Base-by-base conservation (phyloP, 2,797 vertebrate species). In the Parambassis ranga region DNA sequence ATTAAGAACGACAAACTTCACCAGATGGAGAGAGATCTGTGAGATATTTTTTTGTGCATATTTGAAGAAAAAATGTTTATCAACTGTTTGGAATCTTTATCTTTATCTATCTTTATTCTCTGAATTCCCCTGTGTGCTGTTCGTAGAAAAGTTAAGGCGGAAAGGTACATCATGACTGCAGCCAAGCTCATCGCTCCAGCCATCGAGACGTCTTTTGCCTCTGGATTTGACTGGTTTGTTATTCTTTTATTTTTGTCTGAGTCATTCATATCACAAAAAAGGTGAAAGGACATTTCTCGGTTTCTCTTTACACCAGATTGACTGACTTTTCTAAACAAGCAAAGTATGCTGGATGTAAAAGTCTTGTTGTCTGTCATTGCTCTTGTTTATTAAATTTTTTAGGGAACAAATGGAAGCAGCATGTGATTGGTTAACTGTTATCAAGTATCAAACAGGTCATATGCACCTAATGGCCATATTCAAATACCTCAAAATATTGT, bases 101-200 rank as follows among this genome's bases (percentile, higher is more conserved):
- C n/a, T n/a, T n/a, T n/a, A n/a, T n/a, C n/a, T n/a, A n/a, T n/a
- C 3, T 23, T 5, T 0, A 1, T 23, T 39, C 41, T 3, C 7
- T 42, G 10, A 36, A 1, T 43, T 36, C 3, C 22, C 2, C 14
- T 46, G 16, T 48, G 5, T 18, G 2, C 6, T 41, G 0, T 39
- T n/a, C 10, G 16, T 59, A 99, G 98, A 75, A 98, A 98, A 90
- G 84, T 90, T 33, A 87, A 93, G 87, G 94, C 95, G 62, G 98
- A 99, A 88, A 97, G 96, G 81, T 98, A 92, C 77, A 98, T 99
- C 66, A 98, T 98, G 97, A 96, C 96, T 0, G 93, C 96, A 65
- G 98, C 97, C 71, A 99, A 98, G 70, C 93, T 99, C 56, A 98
- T 99, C 52, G 97, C 97, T 50, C 98, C 96, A 0, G 94, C 93